Evolutionary conservation across 2,888 invertebrate species (phyloP).

Genomic region (Minunthozetes semirufus): DNA sequence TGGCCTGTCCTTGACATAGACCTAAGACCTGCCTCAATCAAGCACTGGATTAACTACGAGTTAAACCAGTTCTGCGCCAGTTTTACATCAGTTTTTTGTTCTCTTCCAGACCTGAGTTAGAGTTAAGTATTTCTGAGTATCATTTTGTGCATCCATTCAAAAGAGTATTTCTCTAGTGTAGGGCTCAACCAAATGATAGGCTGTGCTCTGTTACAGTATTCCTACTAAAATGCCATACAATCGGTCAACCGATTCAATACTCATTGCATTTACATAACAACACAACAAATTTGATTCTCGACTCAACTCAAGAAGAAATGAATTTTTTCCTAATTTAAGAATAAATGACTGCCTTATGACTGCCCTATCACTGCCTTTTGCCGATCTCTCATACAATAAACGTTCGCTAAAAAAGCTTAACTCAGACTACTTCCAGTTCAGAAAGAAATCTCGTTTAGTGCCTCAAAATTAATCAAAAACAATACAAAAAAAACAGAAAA

Average conservation of each 20-base stretch:
- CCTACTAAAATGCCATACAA: slow-evolving; percentile 1
- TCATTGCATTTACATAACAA: slow-evolving; percentile 15
- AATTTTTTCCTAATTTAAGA: background rate
- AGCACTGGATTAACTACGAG: slow-evolving; percentile 9
- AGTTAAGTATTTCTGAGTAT: slow-evolving; percentile 6
- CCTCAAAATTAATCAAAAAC: no score
- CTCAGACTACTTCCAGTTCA: background rate
- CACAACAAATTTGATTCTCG: background rate
- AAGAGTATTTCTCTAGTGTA: background rate
- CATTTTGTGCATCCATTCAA: slow-evolving; percentile 21
- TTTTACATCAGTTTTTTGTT: slow-evolving; percentile 3
- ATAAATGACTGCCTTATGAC: background rate
- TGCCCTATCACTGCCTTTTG: no score
- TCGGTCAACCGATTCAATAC: slow-evolving; percentile 25
- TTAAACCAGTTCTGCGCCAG: slow-evolving; percentile 21
- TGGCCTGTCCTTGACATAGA: slow-evolving; percentile 20
- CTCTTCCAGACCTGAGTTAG: background rate
- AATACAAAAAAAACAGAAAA: no score
- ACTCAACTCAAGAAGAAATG: background rate
- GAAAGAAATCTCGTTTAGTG: no score
- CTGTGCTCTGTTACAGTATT: background rate
- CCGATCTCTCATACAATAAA: background rate
- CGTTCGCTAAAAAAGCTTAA: background rate
- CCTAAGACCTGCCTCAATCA: background rate
- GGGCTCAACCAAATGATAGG: background rate